Percentiles rank a stretch among this genome's conserved stretches.
Conservation (phyloP, 2,888 invertebrate species). For the Oscheius myriophilus region DNA sequence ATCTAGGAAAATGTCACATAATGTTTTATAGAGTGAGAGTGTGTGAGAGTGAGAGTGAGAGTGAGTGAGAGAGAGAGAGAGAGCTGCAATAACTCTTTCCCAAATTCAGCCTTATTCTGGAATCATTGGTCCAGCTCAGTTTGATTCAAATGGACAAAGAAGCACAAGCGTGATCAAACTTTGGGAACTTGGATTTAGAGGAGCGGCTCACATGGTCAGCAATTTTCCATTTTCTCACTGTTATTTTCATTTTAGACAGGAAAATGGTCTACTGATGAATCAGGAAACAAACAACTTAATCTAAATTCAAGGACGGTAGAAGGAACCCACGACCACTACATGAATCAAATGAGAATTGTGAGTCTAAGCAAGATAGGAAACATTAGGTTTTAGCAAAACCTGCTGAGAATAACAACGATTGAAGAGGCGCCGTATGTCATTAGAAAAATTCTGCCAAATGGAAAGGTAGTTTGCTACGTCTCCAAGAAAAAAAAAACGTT, state of each 20-base stretch:
- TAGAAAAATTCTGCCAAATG: slow-evolving; percentile 61
- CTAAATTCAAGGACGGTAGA: slow-evolving; percentile 54
- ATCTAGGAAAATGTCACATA: too few species aligned
- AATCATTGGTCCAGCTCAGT: slow-evolving; percentile 48
- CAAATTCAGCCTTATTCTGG: slow-evolving; percentile 51
- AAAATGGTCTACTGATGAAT: slow-evolving; percentile 53
- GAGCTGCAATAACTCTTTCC: too few species aligned
- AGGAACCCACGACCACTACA: slow-evolving; percentile 57
- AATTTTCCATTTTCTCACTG: neutral
- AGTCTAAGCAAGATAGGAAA: neutral
- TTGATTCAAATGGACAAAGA: slow-evolving; percentile 41
- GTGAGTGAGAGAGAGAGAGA: too few species aligned
- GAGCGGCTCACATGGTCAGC: slow-evolving; percentile 47
- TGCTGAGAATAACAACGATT: slow-evolving; percentile 70
- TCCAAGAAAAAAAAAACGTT: too few species aligned
- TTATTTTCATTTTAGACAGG: slow-evolving; percentile 49
- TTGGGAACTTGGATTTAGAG: slow-evolving; percentile 56
- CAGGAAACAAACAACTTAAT: slow-evolving; percentile 43
- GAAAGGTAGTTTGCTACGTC: too few species aligned
- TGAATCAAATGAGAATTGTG: slow-evolving; percentile 21
- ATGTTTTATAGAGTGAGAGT: too few species aligned
- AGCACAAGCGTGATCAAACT: slow-evolving; percentile 47
- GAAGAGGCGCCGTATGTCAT: slow-evolving; percentile 73
- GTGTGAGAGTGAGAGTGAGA: too few species aligned
- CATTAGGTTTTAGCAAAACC: slow-evolving; percentile 40